phyloP scores from a whole-genome alignment of 35 echinoderm and acorn worm species.

The Ptychodera flava region DNA sequence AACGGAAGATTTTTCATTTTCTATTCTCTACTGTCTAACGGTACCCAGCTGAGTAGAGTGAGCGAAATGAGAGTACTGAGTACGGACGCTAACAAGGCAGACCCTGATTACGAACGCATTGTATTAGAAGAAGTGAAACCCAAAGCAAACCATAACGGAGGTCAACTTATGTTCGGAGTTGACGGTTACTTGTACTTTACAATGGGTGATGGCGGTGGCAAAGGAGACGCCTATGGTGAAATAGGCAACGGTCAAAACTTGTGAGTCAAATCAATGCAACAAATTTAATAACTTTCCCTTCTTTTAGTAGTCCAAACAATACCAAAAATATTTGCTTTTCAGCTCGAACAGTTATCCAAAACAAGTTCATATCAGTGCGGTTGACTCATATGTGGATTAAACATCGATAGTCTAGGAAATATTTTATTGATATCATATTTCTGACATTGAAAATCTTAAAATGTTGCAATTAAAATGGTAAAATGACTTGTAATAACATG shows the following conservation, averaged over 20 bases:
- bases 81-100: not conserved
- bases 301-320: too few species aligned
- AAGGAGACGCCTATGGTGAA: not conserved
- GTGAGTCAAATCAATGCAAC: too few species aligned
- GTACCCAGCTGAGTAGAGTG: not conserved
- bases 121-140: not conserved
- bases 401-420: too few species aligned
- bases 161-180: not conserved
- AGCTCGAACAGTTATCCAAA: too few species aligned
- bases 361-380: too few species aligned
- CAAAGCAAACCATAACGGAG: not conserved
- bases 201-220: not conserved
- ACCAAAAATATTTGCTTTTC: too few species aligned
- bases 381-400: too few species aligned
- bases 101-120: not conserved
- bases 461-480: too few species aligned
- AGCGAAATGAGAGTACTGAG: not conserved
- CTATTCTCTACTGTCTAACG: not conserved
- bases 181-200: not conserved
- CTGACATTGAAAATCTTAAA: too few species aligned
- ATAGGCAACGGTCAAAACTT: not conserved
- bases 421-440: too few species aligned
- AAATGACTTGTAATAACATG: too few species aligned
- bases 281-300: too few species aligned
- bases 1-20: not conserved